Conservation (phyloP, 2,113 vertebrate genomes). For the Tragelaphus imberbis region DNA sequence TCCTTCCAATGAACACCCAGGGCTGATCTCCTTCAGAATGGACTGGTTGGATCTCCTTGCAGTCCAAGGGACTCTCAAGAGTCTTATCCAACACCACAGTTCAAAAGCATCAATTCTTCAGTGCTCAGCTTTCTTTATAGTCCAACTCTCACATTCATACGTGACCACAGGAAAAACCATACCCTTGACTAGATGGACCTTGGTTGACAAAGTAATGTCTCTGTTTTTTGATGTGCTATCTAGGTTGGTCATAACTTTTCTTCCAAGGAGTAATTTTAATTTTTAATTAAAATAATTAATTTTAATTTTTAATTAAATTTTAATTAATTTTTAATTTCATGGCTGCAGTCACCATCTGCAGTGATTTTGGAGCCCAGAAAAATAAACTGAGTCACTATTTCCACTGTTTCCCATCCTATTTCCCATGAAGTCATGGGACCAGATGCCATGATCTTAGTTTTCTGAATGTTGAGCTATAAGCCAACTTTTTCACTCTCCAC, state of each 20-base stretch:
- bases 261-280: background rate
- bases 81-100: background rate
- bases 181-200: accelerated
- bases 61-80: background rate
- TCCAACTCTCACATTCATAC: background rate
- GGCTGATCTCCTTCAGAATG: background rate
- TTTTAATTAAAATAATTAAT: no score
- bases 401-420: background rate
- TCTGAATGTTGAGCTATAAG: background rate
- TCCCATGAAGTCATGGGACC: background rate
- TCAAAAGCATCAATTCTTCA: background rate
- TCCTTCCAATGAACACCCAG: background rate
- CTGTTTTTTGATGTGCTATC: background rate
- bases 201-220: background rate
- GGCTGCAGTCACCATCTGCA: background rate
- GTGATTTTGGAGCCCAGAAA: background rate
- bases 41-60: background rate
- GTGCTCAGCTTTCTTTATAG: background rate
- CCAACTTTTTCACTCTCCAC: background rate
- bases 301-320: no score
- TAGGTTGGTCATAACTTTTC: background rate
- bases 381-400: background rate
- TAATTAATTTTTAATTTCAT: background rate
- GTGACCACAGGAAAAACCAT: background rate
- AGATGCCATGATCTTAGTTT: background rate